Percentiles rank a stretch among this genome's conserved stretches.
Evolutionary conservation across 2,888 invertebrate genomes (phyloP).

Genomic region (Flexamia atlantica): DNA sequence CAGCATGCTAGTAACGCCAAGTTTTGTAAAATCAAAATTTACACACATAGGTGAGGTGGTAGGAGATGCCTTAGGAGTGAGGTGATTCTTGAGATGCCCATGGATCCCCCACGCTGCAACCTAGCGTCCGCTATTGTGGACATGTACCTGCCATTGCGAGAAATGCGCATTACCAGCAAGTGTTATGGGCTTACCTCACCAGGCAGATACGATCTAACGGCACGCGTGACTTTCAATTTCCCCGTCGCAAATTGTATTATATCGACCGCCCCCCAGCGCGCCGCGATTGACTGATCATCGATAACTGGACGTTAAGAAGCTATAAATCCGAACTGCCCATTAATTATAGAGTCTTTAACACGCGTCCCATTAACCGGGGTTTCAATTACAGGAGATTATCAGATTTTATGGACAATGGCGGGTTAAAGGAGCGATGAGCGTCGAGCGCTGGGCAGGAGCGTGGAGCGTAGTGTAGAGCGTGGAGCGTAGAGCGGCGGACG

Average conservation of each 20-base stretch:
- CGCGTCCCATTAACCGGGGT: constrained; percentile 17
- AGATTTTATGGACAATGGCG: constrained; percentile 11
- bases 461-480: not conserved
- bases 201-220: not conserved
- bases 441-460: not conserved
- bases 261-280: not conserved
- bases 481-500: not conserved
- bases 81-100: too few relatives aligned
- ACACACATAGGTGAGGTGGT: too few relatives aligned
- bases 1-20: too few relatives aligned
- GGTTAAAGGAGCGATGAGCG: not conserved
- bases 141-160: constrained; percentile 1
- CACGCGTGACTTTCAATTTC: constrained; percentile 26
- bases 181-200: not conserved
- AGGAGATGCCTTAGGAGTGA: too few relatives aligned
- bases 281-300: not conserved
- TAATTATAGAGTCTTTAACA: constrained; percentile 22
- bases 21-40: too few relatives aligned
- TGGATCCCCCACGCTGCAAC: too few relatives aligned
- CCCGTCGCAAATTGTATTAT: constrained; percentile 31
- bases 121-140: not conserved
- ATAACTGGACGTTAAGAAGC: constrained; percentile 2
- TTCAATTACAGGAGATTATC: constrained; percentile 15
- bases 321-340: constrained; percentile 1
- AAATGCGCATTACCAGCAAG: not conserved